phyloP scores from a whole-genome alignment of 2,797 vertebrate species.

The Chromobotia macracanthus region DNA sequence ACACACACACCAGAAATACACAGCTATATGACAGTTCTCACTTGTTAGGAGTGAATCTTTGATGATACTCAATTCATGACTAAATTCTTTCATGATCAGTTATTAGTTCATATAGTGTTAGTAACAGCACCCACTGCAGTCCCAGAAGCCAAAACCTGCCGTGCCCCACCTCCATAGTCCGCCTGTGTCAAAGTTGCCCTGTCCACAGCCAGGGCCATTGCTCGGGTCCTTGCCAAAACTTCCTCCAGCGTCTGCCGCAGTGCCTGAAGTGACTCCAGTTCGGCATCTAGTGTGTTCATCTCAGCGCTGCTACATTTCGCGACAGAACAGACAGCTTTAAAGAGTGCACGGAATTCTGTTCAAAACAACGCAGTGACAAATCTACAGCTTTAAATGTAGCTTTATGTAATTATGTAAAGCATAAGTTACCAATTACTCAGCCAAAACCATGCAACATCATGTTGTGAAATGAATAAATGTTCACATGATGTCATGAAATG shows the following conservation, averaged over 20 bases:
- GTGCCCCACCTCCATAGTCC: slow-evolving; percentile 94
- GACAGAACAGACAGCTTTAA: slow-evolving; percentile 7
- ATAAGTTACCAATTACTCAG: no score
- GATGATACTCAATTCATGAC: not conserved
- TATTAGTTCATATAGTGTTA: slow-evolving; percentile 69
- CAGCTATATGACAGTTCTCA: slow-evolving; percentile 5
- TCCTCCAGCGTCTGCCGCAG: slow-evolving; percentile 89
- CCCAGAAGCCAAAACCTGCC: slow-evolving; percentile 76
- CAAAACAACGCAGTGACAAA: not conserved
- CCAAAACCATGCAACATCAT: no score
- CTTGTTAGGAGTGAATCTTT: slow-evolving; percentile 69
- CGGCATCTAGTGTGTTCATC: slow-evolving; percentile 81
- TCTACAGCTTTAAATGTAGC: not conserved
- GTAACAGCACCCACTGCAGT: slow-evolving; percentile 64
- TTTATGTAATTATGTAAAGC: not conserved
- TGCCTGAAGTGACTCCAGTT: slow-evolving; percentile 87
- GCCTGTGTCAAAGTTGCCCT: slow-evolving; percentile 75
- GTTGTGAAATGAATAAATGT: no score
- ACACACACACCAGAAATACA: not conserved
- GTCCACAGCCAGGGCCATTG: slow-evolving; percentile 84
- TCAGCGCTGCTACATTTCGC: slow-evolving; percentile 71
- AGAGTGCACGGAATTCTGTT: not conserved
- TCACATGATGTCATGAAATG: no score
- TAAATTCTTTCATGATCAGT: not conserved
- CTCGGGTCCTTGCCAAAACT: slow-evolving; percentile 85